phyloP scores from a whole-genome alignment of 2,888 invertebrate species.

The Hemistola chrysoprasaria region DNA sequence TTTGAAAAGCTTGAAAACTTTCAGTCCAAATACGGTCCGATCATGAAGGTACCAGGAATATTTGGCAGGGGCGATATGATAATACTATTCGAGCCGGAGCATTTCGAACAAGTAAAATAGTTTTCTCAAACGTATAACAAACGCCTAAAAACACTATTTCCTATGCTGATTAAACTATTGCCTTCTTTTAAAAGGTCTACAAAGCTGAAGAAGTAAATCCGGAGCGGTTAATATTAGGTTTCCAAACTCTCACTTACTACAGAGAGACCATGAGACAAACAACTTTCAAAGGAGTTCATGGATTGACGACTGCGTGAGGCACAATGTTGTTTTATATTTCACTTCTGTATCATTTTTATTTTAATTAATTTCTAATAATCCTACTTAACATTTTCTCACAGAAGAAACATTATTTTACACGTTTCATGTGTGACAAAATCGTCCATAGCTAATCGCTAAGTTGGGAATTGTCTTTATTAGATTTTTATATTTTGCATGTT shows the following conservation, averaged over 20 bases:
- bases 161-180: too few species aligned
- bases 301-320: conserved; percentile 68
- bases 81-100: conserved; percentile 59
- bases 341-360: too few species aligned
- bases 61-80: conserved; percentile 55
- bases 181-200: conserved; percentile 67
- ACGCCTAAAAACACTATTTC: too few species aligned
- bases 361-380: too few species aligned
- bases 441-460: too few species aligned
- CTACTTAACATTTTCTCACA: too few species aligned
- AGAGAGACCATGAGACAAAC: conserved; percentile 54
- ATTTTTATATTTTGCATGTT: too few species aligned
- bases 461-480: too few species aligned
- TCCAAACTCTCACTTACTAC: conserved; percentile 61
- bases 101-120: conserved; percentile 48
- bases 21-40: conserved; percentile 51
- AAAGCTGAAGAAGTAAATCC: conserved; percentile 68
- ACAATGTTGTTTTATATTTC: too few species aligned
- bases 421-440: too few species aligned
- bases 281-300: conserved; percentile 56
- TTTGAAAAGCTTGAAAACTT: conserved; percentile 45
- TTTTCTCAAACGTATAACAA: not conserved
- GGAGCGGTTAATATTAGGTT: conserved; percentile 62
- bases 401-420: too few species aligned
- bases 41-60: conserved; percentile 61